Percentiles rank a stretch among this genome's conserved stretches.
Evolutionary conservation across 2,888 invertebrate species (phyloP).

Genomic region (Drosophila rubida): DNA sequence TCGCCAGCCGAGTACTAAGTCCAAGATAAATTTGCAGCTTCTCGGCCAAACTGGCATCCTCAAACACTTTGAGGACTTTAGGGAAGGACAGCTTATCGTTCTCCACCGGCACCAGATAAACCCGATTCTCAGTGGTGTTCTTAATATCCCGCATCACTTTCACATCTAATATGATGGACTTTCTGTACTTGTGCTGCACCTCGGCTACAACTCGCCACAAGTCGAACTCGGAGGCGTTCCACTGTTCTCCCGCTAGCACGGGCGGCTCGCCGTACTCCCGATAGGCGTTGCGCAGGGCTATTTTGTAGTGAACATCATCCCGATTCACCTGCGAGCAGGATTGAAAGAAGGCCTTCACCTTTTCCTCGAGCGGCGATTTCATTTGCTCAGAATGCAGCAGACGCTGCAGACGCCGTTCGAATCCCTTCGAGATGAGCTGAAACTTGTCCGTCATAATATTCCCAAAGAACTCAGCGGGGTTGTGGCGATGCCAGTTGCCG

Average conservation of each 20-base stretch:
- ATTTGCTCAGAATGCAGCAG: conserved; percentile 41
- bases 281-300: conserved; percentile 55
- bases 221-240: conserved; percentile 64
- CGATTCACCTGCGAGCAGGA: conserved; percentile 63
- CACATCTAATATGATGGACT: conserved; percentile 70
- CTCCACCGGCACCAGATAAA: conserved; percentile 70
- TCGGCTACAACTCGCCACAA: conserved; percentile 78
- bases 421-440: conserved; percentile 61
- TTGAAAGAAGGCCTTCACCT: conserved; percentile 74
- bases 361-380: conserved; percentile 54
- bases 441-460: conserved; percentile 69
- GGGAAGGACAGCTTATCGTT: conserved; percentile 9
- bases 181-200: conserved; percentile 75
- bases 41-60: conserved; percentile 14
- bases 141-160: conserved; percentile 69
- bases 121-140: conserved; percentile 61
- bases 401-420: conserved; percentile 61
- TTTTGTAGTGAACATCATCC: conserved; percentile 58
- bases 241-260: conserved; percentile 41
- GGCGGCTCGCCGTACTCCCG: conserved; percentile 74
- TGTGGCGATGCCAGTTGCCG: conserved; percentile 89
- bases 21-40: conserved; percentile 62
- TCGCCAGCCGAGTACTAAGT: conserved; percentile 49
- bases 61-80: background rate
- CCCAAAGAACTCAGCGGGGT: conserved; percentile 73